Conservation (phyloP, 2,113 vertebrate species). For the Saimiri boliviensis region DNA sequence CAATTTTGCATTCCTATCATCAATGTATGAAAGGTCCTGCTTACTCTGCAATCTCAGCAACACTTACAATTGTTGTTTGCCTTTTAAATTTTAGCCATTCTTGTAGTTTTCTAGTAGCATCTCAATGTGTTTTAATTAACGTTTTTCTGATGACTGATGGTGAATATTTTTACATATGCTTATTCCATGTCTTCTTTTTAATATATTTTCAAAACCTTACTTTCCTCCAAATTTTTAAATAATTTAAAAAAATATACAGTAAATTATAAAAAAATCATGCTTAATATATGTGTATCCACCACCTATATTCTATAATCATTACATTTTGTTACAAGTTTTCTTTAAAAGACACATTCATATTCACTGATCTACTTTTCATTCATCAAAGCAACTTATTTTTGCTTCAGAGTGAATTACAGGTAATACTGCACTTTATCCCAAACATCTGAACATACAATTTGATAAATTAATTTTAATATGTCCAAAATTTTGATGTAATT, state of each 20-base stretch:
- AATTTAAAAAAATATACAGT: background rate
- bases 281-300: background rate
- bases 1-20: background rate
- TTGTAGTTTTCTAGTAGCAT: background rate
- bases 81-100: background rate
- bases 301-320: background rate
- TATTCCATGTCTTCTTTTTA: background rate
- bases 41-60: background rate
- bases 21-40: background rate
- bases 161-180: background rate
- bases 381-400: background rate
- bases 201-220: background rate
- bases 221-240: background rate
- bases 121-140: background rate
- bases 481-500: background rate
- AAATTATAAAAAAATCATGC: background rate
- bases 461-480: background rate
- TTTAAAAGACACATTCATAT: background rate
- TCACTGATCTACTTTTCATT: background rate
- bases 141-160: background rate
- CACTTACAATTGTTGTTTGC: background rate
- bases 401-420: background rate
- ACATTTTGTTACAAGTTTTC: background rate
- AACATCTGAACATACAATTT: background rate
- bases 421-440: background rate